Base-by-base conservation (phyloP, 35 echinoderm and acorn worm species). In the Lytechinus pictus region DNA sequence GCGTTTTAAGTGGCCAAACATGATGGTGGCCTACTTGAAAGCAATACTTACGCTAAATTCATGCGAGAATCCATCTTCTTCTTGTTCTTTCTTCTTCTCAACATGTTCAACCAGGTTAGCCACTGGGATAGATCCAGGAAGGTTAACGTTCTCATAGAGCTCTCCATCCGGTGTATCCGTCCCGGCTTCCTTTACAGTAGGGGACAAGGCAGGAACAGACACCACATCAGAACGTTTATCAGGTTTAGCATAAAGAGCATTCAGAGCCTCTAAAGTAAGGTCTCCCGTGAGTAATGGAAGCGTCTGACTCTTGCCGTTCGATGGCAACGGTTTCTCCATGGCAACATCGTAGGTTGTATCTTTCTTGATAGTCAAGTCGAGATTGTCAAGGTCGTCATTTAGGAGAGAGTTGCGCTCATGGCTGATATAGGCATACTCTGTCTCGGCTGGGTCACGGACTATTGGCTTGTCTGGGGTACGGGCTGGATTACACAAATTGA, bases 41-140 rank as follows among this genome's bases (percentile, higher is more conserved):
- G 53, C 29, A 9, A 79, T 71, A 95, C 94, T 95, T 87, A 95
- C 94, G 54, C 51, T 19, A 88, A 57, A 95, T 54, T 95, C 94
- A 54, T 95, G 71, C 11, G 44, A 3, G 24, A 86, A 87, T 52
- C 94, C 86, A 86, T 87, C 94, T 16, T 28, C 16, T 24, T 95
- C 55, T 27, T 89, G 86, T 5, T 28, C 86, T 87, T 95, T 54
- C 27, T 95, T 95, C 52, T 54, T 53, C 54, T 93, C 53, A 53
- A 93, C 92, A 57, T 93, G 53, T 44, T 93, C 92, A 5, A 93
- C 92, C 57, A 93, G 92, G 27, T 54, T 57, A 9, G 9, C 92
- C 92, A 57, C 92, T 5, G 92, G 9, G 21, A 93, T 57, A 54
- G 13, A 10, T 4, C 92, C 92, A 11, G 92, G 92, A 19, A 93